Evolutionary conservation across 1,140 invertebrate species (phyloP).

Genomic region (Dolichoris vasculosae): DNA sequence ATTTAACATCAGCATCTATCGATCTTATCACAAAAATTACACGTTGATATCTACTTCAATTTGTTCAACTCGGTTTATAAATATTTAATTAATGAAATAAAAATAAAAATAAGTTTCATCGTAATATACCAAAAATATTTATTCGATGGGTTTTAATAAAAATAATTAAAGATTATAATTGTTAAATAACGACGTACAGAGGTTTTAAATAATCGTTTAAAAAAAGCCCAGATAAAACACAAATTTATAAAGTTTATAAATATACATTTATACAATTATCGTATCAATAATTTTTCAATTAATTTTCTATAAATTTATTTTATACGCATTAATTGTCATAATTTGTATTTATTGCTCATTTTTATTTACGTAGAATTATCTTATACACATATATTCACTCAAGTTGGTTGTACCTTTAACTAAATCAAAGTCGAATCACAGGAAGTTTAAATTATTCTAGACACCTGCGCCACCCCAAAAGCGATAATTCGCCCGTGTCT

Average conservation of each 20-base stretch:
- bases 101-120: not conserved
- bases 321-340: no score
- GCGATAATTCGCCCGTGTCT: constrained; percentile 31
- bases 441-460: constrained; percentile 45
- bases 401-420: not conserved
- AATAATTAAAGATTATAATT: not conserved
- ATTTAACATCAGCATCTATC: not conserved
- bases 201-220: not conserved
- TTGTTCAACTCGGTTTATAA: not conserved
- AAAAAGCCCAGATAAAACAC: not conserved
- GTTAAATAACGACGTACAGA: no score
- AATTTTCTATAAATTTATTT: no score
- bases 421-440: constrained; percentile 46
- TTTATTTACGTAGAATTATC: not conserved
- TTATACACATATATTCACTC: not conserved
- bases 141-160: not conserved
- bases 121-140: not conserved
- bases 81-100: constrained; percentile 1
- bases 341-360: no score
- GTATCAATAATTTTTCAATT: no score
- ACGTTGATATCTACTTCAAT: not conserved
- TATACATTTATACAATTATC: no score
- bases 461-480: constrained; percentile 28
- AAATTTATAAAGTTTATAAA: not conserved
- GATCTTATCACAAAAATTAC: not conserved